Evolutionary conservation across 2,113 vertebrate genomes (phyloP), one percentile per base, ranked within the genome.

Genomic region (Dasyurus viverrinus): DNA sequence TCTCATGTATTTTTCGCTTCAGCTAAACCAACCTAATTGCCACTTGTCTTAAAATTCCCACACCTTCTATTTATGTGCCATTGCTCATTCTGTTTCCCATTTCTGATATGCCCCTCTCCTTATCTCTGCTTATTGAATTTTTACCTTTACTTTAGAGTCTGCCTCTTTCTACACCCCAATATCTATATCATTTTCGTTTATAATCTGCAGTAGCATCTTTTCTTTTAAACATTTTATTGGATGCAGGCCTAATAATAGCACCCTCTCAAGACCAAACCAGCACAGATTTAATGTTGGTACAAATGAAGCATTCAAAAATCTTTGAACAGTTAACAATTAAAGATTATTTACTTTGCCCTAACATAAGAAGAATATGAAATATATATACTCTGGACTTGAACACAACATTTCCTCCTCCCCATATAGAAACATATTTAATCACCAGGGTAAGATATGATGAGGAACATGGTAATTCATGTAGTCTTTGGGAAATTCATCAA

Each of bases 141-240:
- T 11, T 60, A 60, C 57, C 10, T 36, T 36, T 68, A 26, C 55
- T 68, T 60, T 68, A 14, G 57, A 14, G 57, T 68, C 30, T 36
- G 11, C 27, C 11, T 60, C 46, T 89, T 76, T 95, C 93, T 12
- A 96, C 92, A 94, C 68, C 57, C 30, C 27, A 91, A 2, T 47
- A 47, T 90, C 94, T 52, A 93, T 25, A 89, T 91, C 48, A 0
- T 91, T 57, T 22, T 55, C 11, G 27, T 91, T 53, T 92, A 1
- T 23, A 47, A n/a, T 54, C 47, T 89, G 8, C 91, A 89, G 89
- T 68, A 27, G 30, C 30, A 2, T 11, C 90, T 60, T 52, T 68
- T 53, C 25, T 48, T 90, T 76, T 93, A 19, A 10, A 76, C n/a
- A 5, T 4, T 4, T 76, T 60, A 5, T 76, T 76, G 60, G 36